Evolutionary conservation across 2,888 invertebrate species (phyloP).

Genomic region (Sipha maydis): DNA sequence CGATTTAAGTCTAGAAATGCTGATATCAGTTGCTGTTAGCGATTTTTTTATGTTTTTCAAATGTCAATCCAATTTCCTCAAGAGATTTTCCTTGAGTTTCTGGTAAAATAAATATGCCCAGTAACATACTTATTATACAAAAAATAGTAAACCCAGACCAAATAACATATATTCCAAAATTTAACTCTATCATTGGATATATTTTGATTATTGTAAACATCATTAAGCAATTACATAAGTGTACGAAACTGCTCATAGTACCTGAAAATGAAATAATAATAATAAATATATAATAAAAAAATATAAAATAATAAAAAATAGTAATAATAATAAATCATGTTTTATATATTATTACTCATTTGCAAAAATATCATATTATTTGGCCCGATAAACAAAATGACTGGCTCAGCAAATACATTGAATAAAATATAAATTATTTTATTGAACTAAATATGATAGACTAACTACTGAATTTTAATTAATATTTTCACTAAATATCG

Average conservation of each 20-base stretch:
- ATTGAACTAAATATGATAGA: too few relatives aligned
- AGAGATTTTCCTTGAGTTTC: conserved; percentile 58
- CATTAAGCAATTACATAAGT: neutral
- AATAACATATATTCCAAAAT: conserved; percentile 4
- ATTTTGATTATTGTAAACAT: conserved; percentile 25
- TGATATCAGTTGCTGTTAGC: neutral
- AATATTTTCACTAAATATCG: too few relatives aligned
- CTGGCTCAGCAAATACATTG: too few relatives aligned
- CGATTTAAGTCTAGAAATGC: neutral
- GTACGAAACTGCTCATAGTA: conserved; percentile 36
- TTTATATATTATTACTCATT: too few relatives aligned
- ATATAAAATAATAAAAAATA: too few relatives aligned
- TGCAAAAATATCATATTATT: too few relatives aligned
- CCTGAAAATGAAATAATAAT: conserved; percentile 6
- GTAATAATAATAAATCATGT: too few relatives aligned
- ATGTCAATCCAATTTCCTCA: conserved; percentile 4
- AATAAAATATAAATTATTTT: too few relatives aligned
- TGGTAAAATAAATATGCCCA: conserved; percentile 43
- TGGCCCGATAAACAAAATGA: too few relatives aligned
- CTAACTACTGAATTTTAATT: too few relatives aligned
- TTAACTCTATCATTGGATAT: conserved; percentile 19
- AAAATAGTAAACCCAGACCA: conserved; percentile 14
- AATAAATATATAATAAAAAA: too few relatives aligned
- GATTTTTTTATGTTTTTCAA: neutral
- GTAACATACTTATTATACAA: neutral